phyloP scores from a whole-genome alignment of 2,113 vertebrate species.

The Acrocephalus kingi region DNA sequence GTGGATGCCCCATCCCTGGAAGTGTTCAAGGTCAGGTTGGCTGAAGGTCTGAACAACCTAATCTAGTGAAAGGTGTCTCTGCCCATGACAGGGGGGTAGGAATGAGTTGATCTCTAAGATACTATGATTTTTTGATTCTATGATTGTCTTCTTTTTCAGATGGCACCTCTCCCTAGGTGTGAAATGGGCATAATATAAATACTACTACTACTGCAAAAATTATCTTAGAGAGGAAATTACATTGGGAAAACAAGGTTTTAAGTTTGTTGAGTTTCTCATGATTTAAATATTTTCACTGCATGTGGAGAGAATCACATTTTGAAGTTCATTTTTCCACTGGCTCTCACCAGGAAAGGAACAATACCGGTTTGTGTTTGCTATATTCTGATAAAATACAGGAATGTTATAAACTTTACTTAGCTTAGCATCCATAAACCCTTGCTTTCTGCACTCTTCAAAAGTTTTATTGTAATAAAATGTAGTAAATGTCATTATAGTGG shows the following conservation, averaged over 20 bases:
- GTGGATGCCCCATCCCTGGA: neutral
- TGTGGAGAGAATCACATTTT: neutral
- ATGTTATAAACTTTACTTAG: conserved; percentile 47
- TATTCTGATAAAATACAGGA: conserved; percentile 42
- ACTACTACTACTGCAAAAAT: neutral
- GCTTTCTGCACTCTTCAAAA: conserved; percentile 18
- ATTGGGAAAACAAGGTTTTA: neutral
- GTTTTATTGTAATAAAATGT: conserved; percentile 61
- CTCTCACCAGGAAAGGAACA: conserved; percentile 1
- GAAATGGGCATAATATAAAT: neutral
- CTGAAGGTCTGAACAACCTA: neutral
- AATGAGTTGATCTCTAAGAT: neutral
- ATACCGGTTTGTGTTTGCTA: conserved; percentile 27
- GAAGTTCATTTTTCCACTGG: conserved; percentile 23
- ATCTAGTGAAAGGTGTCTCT: neutral
- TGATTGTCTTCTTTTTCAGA: neutral
- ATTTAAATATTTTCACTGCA: neutral
- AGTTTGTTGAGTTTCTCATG: neutral
- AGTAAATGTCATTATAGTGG: conserved; percentile 60
- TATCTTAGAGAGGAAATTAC: neutral
- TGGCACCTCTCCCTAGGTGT: neutral
- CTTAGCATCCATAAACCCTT: conserved; percentile 58
- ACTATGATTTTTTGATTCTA: neutral
- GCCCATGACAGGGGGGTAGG: neutral
- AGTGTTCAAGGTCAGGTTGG: neutral